These are phyloP conservation scores for Cetoscarus ocellatus DNA, from an alignment of 2,797 vertebrate species.

Conservation along the genomic window DNA sequence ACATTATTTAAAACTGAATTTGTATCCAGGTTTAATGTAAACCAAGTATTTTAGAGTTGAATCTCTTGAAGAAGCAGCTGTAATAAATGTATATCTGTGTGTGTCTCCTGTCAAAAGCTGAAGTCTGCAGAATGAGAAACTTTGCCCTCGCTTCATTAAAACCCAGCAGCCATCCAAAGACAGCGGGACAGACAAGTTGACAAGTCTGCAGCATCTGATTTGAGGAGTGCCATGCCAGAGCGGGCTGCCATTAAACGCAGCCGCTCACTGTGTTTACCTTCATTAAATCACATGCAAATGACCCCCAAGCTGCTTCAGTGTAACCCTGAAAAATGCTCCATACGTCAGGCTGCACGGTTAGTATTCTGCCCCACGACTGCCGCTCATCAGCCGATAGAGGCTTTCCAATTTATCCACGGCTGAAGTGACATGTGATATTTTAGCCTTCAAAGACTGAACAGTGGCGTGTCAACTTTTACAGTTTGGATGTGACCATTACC, in stretches of 20 bases:
- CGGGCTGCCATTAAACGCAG: background rate
- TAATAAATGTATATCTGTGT: no score
- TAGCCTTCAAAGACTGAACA: background rate
- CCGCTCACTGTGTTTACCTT: background rate
- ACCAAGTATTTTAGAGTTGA: no score
- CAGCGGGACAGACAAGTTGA: background rate
- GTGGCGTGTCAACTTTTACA: background rate
- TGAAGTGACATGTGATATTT: background rate
- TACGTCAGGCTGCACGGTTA: background rate
- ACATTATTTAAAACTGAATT: no score
- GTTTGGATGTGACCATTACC: background rate
- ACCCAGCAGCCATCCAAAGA: background rate
- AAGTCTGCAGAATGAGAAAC: background rate
- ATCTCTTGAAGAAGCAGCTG: no score
- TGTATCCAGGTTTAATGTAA: no score
- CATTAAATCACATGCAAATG: background rate
- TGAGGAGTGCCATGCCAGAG: background rate
- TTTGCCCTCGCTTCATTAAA: background rate
- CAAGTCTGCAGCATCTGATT: conserved; percentile 2
- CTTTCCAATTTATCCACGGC: background rate
- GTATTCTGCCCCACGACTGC: background rate
- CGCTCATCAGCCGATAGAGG: no score
- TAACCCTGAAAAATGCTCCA: background rate
- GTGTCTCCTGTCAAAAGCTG: background rate
- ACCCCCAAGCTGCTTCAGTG: background rate